A percentile compares a stretch with the other conserved stretches of the same genome.
Conservation (phyloP, 1,140 invertebrate species). For the Heliconius nattereri region DNA sequence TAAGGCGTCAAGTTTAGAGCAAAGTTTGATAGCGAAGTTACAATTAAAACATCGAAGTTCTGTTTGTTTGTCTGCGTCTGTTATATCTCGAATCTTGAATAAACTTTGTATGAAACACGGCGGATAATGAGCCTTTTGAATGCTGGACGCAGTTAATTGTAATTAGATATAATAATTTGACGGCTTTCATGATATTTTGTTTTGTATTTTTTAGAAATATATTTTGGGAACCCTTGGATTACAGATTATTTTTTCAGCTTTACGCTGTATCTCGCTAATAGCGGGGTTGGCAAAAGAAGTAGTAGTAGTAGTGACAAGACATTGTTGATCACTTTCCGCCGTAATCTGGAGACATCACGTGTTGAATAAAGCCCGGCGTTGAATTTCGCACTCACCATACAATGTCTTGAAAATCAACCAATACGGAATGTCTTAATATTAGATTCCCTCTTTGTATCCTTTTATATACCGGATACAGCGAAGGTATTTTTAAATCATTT, state of each 20-base stretch:
- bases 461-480: too few relatives aligned
- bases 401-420: too few relatives aligned
- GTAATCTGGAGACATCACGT: not conserved
- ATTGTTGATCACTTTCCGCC: not conserved
- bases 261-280: not conserved
- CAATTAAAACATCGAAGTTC: constrained; percentile 54
- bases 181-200: not conserved
- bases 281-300: not conserved
- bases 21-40: constrained; percentile 43
- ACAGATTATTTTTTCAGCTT: not conserved
- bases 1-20: constrained; percentile 42
- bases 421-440: too few relatives aligned
- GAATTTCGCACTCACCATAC: too few relatives aligned
- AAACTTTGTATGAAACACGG: constrained; percentile 40
- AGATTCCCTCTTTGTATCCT: too few relatives aligned
- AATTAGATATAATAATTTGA: not conserved
- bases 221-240: not conserved
- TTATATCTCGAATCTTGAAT: constrained; percentile 41
- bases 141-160: not conserved
- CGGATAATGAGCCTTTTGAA: not conserved
- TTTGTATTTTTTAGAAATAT: not conserved
- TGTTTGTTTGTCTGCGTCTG: constrained; percentile 30
- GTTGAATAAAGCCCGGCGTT: not conserved
- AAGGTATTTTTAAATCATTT: not conserved
- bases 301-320: not conserved